These are phyloP conservation scores for Saimiri boliviensis DNA, from an alignment of 2,113 vertebrate species.

Conservation along the genomic window DNA sequence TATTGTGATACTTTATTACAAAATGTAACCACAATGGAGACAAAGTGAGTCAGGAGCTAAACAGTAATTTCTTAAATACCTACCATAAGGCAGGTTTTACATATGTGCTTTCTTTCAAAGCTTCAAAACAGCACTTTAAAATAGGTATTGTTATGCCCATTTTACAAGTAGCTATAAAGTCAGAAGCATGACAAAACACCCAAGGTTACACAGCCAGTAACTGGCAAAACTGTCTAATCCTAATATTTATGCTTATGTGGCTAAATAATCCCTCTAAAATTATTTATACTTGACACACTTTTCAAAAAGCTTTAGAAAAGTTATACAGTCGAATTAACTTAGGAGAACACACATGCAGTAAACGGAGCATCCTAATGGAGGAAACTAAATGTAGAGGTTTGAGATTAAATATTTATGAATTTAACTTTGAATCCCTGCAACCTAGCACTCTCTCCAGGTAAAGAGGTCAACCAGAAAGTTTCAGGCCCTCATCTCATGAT, in stretches of 20 bases:
- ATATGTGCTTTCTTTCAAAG: not conserved
- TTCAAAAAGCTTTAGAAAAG: not conserved
- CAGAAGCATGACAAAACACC: not conserved
- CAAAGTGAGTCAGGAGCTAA: not conserved
- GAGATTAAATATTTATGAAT: not conserved
- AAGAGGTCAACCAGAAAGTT: not conserved
- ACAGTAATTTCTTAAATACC: not conserved
- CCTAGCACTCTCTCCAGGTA: not conserved
- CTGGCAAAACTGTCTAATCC: not conserved
- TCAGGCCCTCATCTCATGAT: not conserved
- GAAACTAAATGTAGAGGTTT: not conserved
- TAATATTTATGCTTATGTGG: not conserved
- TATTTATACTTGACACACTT: not conserved
- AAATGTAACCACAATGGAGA: not conserved
- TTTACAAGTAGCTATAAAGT: not conserved
- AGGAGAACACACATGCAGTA: not conserved
- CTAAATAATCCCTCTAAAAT: not conserved
- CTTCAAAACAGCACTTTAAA: not conserved
- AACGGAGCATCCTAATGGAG: not conserved
- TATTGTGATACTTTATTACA: not conserved
- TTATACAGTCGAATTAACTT: conserved; percentile 17
- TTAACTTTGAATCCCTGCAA: not conserved
- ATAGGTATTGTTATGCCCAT: not conserved
- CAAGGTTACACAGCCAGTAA: not conserved
- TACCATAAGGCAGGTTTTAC: not conserved